Conservation (phyloP, 2,888 invertebrate species). For the Andrena flavipes region DNA sequence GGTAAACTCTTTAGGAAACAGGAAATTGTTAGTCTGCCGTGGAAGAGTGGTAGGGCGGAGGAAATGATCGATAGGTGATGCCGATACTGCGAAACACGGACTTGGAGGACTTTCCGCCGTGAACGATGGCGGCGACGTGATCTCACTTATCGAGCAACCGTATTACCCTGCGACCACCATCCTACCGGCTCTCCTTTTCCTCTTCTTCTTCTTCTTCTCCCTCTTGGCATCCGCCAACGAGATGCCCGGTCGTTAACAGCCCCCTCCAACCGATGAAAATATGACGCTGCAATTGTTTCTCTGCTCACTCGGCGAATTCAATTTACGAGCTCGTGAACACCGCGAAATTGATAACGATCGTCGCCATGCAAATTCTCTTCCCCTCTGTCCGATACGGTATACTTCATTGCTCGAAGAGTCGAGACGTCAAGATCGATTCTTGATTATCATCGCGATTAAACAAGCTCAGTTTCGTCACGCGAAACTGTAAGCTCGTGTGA, state of each 20-base stretch:
- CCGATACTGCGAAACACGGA: conserved; percentile 66
- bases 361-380: conserved; percentile 7
- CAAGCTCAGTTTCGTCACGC: too few relatives aligned
- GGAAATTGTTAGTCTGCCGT: conserved; percentile 82
- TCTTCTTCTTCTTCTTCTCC: not conserved
- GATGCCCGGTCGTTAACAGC: conserved; percentile 39
- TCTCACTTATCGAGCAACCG: conserved; percentile 52
- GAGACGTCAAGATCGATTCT: not conserved
- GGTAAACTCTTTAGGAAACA: conserved; percentile 83
- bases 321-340: conserved; percentile 34
- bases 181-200: too few relatives aligned
- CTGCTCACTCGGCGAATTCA: conserved; percentile 43
- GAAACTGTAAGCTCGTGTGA: too few relatives aligned
- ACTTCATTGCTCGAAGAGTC: not conserved
- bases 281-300: conserved; percentile 32
- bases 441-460: too few relatives aligned
- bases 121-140: conserved; percentile 57
- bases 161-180: conserved; percentile 42
- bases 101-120: conserved; percentile 11
- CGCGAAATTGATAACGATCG: conserved; percentile 43
- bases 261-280: conserved; percentile 33
- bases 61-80: conserved; percentile 80
- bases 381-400: not conserved
- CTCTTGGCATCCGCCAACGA: not conserved
- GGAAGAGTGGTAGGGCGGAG: conserved; percentile 72